A percentile compares a stretch with the other conserved stretches of the same genome.
phyloP scores from a whole-genome alignment of 1,140 invertebrate species.

The Panagrolaimus sp. region DNA sequence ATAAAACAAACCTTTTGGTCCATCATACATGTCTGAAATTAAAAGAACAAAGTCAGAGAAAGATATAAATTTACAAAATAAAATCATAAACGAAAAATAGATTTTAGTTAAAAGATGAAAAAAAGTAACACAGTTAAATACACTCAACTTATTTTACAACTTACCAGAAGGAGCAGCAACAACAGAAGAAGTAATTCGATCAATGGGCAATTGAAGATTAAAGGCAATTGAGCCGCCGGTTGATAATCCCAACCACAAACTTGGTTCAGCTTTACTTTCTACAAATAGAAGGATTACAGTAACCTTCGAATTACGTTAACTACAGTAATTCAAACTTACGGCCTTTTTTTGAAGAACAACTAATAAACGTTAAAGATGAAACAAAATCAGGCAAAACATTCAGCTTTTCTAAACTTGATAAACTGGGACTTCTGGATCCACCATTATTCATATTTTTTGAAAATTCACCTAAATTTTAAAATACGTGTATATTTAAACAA shows the following conservation, averaged over 20 bases:
- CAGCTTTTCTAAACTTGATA: slow-evolving; percentile 6
- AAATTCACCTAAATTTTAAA: background rate
- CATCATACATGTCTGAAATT: slow-evolving; percentile 43
- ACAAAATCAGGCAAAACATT: slow-evolving; percentile 2
- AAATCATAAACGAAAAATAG: slow-evolving; percentile 12
- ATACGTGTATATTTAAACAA: too few relatives aligned
- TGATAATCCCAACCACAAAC: slow-evolving; percentile 53
- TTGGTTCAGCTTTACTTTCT: slow-evolving; percentile 46
- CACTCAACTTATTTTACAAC: background rate
- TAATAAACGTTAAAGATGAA: background rate
- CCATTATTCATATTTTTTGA: background rate
- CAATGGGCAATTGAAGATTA: slow-evolving; percentile 46
- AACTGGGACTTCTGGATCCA: slow-evolving; percentile 19
- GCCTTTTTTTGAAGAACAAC: slow-evolving; percentile 30
- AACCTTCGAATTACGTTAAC: too few relatives aligned
- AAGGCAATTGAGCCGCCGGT: slow-evolving; percentile 44
- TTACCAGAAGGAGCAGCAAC: slow-evolving; percentile 45
- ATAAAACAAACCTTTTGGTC: slow-evolving; percentile 35
- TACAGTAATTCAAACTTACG: slow-evolving; percentile 32
- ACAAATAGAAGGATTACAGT: slow-evolving; percentile 13
- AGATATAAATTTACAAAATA: slow-evolving; percentile 12
- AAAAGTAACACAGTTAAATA: slow-evolving; percentile 20
- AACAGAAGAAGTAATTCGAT: slow-evolving; percentile 46
- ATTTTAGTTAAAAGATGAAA: slow-evolving; percentile 10
- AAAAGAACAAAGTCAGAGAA: slow-evolving; percentile 12